These are phyloP conservation scores for Esox masquinongy DNA, from an alignment of 2,797 vertebrate species.

Conservation along the genomic window DNA sequence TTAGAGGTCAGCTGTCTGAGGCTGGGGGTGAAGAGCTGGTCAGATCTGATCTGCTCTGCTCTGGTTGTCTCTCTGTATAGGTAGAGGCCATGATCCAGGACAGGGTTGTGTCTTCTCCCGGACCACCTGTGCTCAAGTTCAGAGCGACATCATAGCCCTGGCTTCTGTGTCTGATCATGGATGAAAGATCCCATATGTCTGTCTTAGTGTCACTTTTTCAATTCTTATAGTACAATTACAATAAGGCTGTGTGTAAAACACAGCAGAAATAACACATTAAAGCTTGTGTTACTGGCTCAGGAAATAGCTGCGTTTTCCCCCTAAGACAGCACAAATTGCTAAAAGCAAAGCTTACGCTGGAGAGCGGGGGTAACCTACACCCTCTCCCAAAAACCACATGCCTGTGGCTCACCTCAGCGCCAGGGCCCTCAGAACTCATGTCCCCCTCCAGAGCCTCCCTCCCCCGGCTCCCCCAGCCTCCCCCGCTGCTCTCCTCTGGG, in stretches of 20 bases:
- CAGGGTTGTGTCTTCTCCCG: slow-evolving; percentile 12
- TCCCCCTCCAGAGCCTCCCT: slow-evolving; percentile 48
- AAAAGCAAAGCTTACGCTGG: slow-evolving; percentile 62
- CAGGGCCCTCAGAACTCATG: slow-evolving; percentile 44
- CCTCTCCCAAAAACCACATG: slow-evolving; percentile 34
- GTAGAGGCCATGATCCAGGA: slow-evolving; percentile 22
- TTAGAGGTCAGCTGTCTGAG: slow-evolving; percentile 53
- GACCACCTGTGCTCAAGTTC: slow-evolving; percentile 37
- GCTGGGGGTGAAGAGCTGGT: slow-evolving; percentile 47
- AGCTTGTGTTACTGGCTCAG: slow-evolving; percentile 58
- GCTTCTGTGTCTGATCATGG: slow-evolving; percentile 25
- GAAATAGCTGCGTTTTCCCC: slow-evolving; percentile 63
- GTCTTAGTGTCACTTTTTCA: slow-evolving; percentile 37
- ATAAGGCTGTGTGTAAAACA: slow-evolving; percentile 63
- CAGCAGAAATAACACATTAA: slow-evolving; percentile 60
- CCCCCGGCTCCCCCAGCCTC: slow-evolving; percentile 51
- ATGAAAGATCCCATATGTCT: slow-evolving; percentile 27
- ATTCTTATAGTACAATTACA: slow-evolving; percentile 56
- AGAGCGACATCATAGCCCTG: not conserved
- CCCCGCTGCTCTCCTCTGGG: slow-evolving; percentile 55
- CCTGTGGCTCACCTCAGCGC: slow-evolving; percentile 28
- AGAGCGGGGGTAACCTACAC: slow-evolving; percentile 63
- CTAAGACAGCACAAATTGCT: slow-evolving; percentile 68
- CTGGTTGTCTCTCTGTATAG: slow-evolving; percentile 48
- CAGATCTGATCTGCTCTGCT: not conserved